phyloP scores from a whole-genome alignment of 2,113 vertebrate genomes.

The Lepus americanus region DNA sequence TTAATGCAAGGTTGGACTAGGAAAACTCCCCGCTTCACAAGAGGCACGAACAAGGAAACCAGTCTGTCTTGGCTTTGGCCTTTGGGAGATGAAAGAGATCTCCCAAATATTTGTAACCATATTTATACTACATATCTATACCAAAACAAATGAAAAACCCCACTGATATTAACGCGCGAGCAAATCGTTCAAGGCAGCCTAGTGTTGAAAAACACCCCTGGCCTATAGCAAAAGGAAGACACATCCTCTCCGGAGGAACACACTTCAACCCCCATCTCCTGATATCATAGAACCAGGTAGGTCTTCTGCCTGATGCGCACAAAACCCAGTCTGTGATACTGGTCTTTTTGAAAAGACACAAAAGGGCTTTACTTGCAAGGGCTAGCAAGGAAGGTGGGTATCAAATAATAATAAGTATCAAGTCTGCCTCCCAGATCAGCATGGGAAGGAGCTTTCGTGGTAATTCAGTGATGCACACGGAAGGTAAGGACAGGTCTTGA shows the following conservation, averaged over 20 bases:
- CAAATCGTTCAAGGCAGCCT: slow-evolving; percentile 11
- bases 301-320: too few relatives aligned
- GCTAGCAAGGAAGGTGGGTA: too few relatives aligned
- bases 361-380: too few relatives aligned
- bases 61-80: background rate
- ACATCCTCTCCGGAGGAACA: background rate
- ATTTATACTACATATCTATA: background rate
- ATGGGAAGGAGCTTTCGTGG: too few relatives aligned
- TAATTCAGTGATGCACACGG: too few relatives aligned
- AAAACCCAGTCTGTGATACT: too few relatives aligned
- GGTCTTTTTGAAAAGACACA: too few relatives aligned
- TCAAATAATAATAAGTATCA: too few relatives aligned
- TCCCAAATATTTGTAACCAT: background rate
- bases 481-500: too few relatives aligned
- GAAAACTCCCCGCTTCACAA: background rate
- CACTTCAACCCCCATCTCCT: background rate
- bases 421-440: too few relatives aligned
- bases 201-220: background rate
- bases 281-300: too few relatives aligned
- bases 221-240: background rate
- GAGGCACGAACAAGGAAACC: background rate
- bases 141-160: background rate
- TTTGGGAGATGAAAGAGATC: slow-evolving; percentile 17
- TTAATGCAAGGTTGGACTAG: background rate
- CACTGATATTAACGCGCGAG: background rate